Evolutionary conservation across 2,888 invertebrate species (phyloP).

Genomic region (Drosophila meridionalis): DNA sequence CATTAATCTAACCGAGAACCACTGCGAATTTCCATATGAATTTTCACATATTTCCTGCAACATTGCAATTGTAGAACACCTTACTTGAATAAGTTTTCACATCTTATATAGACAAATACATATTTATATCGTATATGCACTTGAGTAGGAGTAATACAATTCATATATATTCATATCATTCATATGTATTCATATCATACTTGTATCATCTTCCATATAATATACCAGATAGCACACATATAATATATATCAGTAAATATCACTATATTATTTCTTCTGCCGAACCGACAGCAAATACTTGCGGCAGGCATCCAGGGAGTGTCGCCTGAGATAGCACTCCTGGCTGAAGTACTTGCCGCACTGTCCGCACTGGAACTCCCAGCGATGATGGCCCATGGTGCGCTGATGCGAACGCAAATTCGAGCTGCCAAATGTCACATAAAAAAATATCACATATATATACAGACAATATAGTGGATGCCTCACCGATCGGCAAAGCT

Average conservation of each 20-base stretch:
- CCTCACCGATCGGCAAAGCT: constrained; percentile 87
- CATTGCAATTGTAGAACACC: no score
- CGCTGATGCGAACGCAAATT: constrained; percentile 90
- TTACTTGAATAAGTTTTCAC: no score
- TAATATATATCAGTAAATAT: neutral
- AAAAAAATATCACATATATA: neutral
- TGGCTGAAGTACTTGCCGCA: constrained; percentile 90
- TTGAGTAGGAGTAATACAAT: no score
- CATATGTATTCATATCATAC: neutral
- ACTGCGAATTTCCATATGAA: no score
- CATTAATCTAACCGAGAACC: no score
- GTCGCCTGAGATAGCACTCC: constrained; percentile 88
- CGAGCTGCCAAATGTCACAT: constrained; percentile 85
- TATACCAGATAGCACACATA: no score
- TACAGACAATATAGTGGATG: neutral
- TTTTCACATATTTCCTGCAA: no score
- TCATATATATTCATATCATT: no score
- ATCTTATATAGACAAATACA: no score
- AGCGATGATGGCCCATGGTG: constrained; percentile 89
- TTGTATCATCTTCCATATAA: neutral
- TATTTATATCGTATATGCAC: no score
- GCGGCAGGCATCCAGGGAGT: constrained; percentile 88
- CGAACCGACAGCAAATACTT: constrained; percentile 85
- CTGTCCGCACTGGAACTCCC: constrained; percentile 88
- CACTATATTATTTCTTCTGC: constrained; percentile 27